Percentiles rank a stretch among this genome's conserved stretches.
These are phyloP conservation scores for Gila orcuttii DNA, from an alignment of 2,113 vertebrate genomes.

Conservation along the genomic window DNA sequence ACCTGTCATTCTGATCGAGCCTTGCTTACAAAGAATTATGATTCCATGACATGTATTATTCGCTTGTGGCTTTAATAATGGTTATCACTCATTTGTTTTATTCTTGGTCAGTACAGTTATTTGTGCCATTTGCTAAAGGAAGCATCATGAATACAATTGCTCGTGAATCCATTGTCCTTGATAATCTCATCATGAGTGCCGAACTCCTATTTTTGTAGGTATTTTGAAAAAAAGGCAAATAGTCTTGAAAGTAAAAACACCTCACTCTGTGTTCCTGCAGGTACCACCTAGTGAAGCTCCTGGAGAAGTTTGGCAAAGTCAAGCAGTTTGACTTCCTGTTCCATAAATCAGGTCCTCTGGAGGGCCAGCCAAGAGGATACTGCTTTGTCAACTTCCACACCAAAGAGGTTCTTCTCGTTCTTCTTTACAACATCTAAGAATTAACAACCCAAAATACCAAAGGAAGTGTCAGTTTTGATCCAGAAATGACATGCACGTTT, in stretches of 20 bases:
- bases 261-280: conserved; percentile 61
- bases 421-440: not conserved
- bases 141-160: not conserved
- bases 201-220: not conserved
- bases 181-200: not conserved
- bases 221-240: not conserved
- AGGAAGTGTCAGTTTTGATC: not conserved
- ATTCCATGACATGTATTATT: conserved; percentile 12
- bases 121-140: not conserved
- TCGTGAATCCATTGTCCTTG: not conserved
- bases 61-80: conserved; percentile 1
- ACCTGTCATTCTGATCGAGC: conserved; percentile 74
- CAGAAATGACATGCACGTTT: not conserved
- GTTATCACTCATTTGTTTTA: conserved; percentile 23
- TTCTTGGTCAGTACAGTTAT: not conserved
- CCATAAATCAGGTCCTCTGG: conserved; percentile 94
- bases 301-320: conserved; percentile 96
- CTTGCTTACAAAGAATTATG: conserved; percentile 46
- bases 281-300: conserved; percentile 94
- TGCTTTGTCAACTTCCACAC: conserved; percentile 99
- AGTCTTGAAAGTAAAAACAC: not conserved
- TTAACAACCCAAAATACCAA: not conserved
- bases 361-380: conserved; percentile 95
- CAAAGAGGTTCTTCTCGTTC: conserved; percentile 80
- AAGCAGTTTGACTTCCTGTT: conserved; percentile 99